A percentile compares a stretch with the other conserved stretches of the same genome.
phyloP scores from a whole-genome alignment of 2,113 vertebrate species.

The Tamias sibiricus region DNA sequence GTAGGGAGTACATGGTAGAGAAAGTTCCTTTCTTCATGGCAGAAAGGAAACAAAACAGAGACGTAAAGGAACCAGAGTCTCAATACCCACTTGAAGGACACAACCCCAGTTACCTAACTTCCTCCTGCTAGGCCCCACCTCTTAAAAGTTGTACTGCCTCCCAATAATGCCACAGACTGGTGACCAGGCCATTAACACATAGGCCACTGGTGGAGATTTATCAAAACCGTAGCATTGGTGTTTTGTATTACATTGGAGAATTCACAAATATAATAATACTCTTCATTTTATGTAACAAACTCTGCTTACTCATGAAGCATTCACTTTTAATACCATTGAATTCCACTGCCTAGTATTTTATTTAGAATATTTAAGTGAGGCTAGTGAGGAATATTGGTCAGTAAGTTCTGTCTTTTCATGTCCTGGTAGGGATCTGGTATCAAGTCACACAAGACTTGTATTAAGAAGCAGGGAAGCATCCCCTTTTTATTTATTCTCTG shows the following conservation, averaged over 20 bases:
- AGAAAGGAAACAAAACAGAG: neutral
- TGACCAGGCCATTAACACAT: too few relatives aligned
- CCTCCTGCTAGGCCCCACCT: too few relatives aligned
- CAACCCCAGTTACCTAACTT: too few relatives aligned
- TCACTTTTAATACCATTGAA: neutral
- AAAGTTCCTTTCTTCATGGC: neutral
- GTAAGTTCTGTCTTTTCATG: neutral
- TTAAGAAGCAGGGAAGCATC: neutral
- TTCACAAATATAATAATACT: neutral
- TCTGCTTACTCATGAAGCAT: neutral
- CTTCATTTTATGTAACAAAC: neutral
- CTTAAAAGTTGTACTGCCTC: too few relatives aligned
- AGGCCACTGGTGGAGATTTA: too few relatives aligned
- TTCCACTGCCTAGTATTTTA: neutral
- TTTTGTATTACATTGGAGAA: neutral
- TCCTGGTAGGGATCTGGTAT: neutral
- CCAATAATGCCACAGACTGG: too few relatives aligned
- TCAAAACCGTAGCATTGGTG: neutral
- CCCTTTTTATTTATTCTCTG: neutral
- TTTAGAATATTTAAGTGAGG: neutral
- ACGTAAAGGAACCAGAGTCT: neutral
- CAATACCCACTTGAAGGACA: too few relatives aligned
- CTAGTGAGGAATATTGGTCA: neutral
- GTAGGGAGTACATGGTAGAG: neutral
- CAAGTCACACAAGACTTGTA: neutral